These are phyloP conservation scores for Drosophila mimica DNA, from an alignment of 2,888 invertebrate genomes.

Conservation along the genomic window DNA sequence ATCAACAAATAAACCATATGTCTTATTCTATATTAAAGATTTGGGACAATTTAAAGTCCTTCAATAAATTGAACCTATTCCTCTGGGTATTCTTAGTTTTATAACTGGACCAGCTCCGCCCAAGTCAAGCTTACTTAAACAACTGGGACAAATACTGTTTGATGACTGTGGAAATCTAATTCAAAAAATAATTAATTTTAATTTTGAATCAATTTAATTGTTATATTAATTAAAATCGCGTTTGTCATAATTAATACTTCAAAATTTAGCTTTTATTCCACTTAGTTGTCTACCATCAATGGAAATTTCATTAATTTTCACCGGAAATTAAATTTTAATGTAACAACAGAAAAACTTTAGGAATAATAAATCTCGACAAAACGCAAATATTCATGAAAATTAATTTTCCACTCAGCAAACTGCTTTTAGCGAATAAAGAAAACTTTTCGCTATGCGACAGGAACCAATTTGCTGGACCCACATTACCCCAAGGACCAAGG, in stretches of 20 bases:
- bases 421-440: slow-evolving; percentile 45
- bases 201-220: not conserved
- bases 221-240: not conserved
- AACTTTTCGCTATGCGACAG: slow-evolving; percentile 43
- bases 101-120: not conserved
- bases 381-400: slow-evolving; percentile 38
- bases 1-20: not conserved
- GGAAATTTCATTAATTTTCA: not conserved
- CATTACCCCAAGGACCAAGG: slow-evolving; percentile 10
- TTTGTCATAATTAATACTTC: not conserved
- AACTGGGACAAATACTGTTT: not conserved
- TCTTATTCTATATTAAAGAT: not conserved
- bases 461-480: slow-evolving; percentile 25
- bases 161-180: not conserved
- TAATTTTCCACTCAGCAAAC: slow-evolving; percentile 54
- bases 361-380: not conserved
- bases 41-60: not conserved
- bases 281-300: no score
- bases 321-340: not conserved
- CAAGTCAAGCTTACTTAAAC: no score
- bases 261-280: no score
- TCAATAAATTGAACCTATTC: not conserved
- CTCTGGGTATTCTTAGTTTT: not conserved
- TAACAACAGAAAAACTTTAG: not conserved
- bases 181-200: not conserved